Base-by-base conservation (phyloP, 2,797 vertebrate species). In the Hirundo rustica region DNA sequence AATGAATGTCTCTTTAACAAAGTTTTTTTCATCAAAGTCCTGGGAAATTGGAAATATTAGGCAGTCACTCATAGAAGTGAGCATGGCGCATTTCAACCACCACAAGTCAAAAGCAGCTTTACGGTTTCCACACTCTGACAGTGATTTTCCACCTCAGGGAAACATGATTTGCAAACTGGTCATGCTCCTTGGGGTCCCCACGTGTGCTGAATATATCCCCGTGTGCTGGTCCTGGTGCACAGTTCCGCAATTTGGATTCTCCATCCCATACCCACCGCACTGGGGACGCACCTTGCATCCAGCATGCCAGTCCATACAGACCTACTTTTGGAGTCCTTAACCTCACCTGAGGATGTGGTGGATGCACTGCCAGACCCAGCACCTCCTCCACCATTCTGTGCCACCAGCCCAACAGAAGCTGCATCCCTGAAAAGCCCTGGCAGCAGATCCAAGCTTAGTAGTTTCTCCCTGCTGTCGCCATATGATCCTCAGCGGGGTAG, bases 1-100 rank as follows among this genome's bases (percentile, higher is more conserved):
- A 87, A 92, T 29, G 2, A 61, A 78, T 25, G 34, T 23, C 9
- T 78, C 82, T 84, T 86, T 57, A 92, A 81, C 47, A 87, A 34
- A 8, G 9, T 1, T 13, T 75, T 84, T 92, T 72, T 58, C n/a
- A 72, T 58, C n/a, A 6, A 30, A 87, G 58, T 38, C 54, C 32
- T 72, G 62, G 21, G 54, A 81, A 86, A 91, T 1, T 9, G 3
- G 50, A 75, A 78, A 47, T 83, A 55, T 10, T 38, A 36, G 32
- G 45, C 71, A 50, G 81, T 7, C 57, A 21, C 38, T 72, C 26
- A 12, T 10, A 68, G 57, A 75, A 78, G 34, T 2, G 26, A 94
- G 44, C 7, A 2, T 6, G 19, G 36, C 0, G 0, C 18, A 1
- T 88, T 82, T 85, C 3, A 4, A 72, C n/a, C 3, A 7, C 38